Evolutionary conservation across 2,113 vertebrate genomes (phyloP).

Genomic region (Epinephelus moara): DNA sequence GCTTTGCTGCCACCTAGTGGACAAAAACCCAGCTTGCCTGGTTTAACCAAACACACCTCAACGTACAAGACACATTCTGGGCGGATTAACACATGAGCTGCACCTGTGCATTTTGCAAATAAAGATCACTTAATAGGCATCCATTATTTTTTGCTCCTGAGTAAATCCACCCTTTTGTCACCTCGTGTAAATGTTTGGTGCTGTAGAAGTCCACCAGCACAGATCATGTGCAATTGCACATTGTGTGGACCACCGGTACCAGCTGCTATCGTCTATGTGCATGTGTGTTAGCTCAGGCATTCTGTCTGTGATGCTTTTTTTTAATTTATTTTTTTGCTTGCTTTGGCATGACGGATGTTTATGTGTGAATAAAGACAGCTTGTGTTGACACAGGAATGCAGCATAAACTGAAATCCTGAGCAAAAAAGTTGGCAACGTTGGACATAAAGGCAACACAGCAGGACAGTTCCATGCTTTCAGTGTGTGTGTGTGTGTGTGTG

Average conservation of each 20-base stretch:
- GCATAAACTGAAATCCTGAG: conserved; percentile 76
- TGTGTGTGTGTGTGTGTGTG: background rate
- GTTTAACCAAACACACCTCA: background rate
- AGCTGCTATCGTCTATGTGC: conserved; percentile 3
- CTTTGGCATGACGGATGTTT: conserved; percentile 57
- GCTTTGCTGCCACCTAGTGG: conserved; percentile 67
- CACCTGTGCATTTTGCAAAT: background rate
- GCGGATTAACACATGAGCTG: conserved; percentile 31
- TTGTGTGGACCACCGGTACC: background rate
- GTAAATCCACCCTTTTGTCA: conserved; percentile 29
- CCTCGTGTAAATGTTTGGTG: conserved; percentile 10
- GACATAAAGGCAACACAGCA: conserved; percentile 73
- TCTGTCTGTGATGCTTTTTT: background rate
- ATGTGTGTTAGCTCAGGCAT: conserved; percentile 1
- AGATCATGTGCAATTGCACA: background rate
- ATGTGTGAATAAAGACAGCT: conserved; percentile 11
- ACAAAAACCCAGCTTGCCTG: background rate
- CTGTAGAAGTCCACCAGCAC: background rate
- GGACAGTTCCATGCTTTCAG: conserved; percentile 56
- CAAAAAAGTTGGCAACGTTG: conserved; percentile 62
- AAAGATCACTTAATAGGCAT: background rate
- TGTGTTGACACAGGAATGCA: conserved; percentile 55
- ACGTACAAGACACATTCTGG: conserved; percentile 24
- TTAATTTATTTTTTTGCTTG: background rate
- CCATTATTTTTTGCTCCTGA: conserved; percentile 14